These are phyloP conservation scores for Acropora tenuis DNA, from an alignment of 64 coral and sea anemone genomes.

Conservation along the genomic window DNA sequence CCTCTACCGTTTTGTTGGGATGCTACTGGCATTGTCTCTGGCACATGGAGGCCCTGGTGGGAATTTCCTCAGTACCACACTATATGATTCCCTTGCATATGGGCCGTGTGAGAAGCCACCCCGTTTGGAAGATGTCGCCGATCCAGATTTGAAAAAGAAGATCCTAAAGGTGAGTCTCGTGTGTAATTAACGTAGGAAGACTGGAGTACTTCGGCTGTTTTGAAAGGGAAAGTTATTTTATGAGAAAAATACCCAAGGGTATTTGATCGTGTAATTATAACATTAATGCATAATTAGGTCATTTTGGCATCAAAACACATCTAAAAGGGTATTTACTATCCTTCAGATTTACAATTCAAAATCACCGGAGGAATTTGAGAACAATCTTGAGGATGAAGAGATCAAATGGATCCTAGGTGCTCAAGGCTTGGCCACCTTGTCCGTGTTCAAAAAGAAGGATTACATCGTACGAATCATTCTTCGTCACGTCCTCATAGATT, in stretches of 20 bases:
- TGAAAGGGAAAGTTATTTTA: not conserved
- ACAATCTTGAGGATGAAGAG: not conserved
- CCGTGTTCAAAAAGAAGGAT: not conserved
- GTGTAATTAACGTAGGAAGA: not conserved
- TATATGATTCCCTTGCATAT: not conserved
- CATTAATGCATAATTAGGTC: no score
- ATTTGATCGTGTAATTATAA: not conserved
- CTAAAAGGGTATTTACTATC: not conserved
- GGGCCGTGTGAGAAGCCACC: not conserved
- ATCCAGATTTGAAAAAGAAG: not conserved
- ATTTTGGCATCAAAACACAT: not conserved
- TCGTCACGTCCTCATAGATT: not conserved
- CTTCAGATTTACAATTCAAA: not conserved
- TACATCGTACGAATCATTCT: not conserved
- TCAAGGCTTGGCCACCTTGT: not conserved
- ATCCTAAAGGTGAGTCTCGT: not conserved
- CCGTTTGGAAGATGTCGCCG: not conserved
- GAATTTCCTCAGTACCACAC: not conserved
- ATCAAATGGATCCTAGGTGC: not conserved
- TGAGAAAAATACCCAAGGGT: not conserved
- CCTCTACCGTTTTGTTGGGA: not conserved
- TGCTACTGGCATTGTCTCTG: not conserved
- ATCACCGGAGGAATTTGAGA: not conserved
- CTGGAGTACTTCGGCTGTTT: not conserved
- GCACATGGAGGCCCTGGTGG: not conserved